Evolutionary conservation across 2,797 vertebrate genomes (phyloP).

Genomic region (Leptodactylus fallax): DNA sequence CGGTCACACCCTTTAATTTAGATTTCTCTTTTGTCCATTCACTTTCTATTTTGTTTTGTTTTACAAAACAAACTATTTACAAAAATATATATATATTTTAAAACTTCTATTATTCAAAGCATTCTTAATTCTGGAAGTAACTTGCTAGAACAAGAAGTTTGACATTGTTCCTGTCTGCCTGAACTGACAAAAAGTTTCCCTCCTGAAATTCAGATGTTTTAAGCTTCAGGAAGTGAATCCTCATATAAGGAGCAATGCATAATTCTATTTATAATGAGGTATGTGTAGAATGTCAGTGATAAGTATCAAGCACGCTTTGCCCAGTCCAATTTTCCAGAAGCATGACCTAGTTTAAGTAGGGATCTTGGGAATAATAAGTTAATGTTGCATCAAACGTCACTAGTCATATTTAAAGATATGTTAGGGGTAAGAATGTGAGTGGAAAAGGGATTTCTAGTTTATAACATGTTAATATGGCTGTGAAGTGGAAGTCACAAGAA

Average conservation of each 20-base stretch:
- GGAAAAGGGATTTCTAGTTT: constrained; percentile 1
- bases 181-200: neutral
- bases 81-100: too few relatives aligned
- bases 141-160: neutral
- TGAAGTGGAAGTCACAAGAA: too few relatives aligned
- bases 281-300: constrained; percentile 25
- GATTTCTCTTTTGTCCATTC: too few relatives aligned
- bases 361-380: neutral
- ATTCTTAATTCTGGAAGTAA: too few relatives aligned
- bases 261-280: constrained; percentile 21
- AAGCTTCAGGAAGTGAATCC: neutral
- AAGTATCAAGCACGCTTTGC: neutral
- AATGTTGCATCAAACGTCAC: constrained; percentile 15
- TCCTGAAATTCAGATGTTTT: neutral
- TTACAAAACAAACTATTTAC: too few relatives aligned
- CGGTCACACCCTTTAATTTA: too few relatives aligned
- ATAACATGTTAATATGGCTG: neutral
- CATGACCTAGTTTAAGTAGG: constrained; percentile 16
- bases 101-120: too few relatives aligned
- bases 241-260: neutral
- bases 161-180: neutral
- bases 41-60: too few relatives aligned
- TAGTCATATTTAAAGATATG: neutral
- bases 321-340: neutral
- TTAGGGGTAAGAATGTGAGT: neutral